These are phyloP conservation scores for Meliscaeva auricollis DNA, from an alignment of 2,888 invertebrate genomes.

Conservation along the genomic window DNA sequence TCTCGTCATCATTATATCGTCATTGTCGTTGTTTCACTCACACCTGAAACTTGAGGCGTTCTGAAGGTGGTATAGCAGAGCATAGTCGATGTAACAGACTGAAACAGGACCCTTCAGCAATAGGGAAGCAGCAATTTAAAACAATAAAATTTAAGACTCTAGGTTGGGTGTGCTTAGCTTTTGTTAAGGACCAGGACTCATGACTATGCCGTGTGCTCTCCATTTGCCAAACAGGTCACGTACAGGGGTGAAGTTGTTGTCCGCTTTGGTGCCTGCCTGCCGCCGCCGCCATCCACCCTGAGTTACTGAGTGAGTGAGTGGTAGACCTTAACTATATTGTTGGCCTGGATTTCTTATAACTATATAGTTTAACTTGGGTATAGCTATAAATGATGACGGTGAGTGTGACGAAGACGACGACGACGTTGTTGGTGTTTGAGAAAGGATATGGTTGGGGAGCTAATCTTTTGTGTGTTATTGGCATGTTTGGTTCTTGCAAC, in stretches of 20 bases:
- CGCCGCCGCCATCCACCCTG: slow-evolving; percentile 15
- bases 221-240: slow-evolving; percentile 67
- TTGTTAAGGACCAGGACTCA: slow-evolving; percentile 27
- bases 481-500: slow-evolving; percentile 39
- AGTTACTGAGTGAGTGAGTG: slow-evolving; percentile 39
- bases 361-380: slow-evolving; percentile 38
- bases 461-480: slow-evolving; percentile 59
- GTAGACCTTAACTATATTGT: slow-evolving; percentile 56
- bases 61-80: not conserved
- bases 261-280: slow-evolving; percentile 44
- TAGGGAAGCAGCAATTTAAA: slow-evolving; percentile 58
- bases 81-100: not conserved
- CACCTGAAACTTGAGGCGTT: slow-evolving; percentile 27
- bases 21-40: slow-evolving; percentile 41
- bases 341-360: slow-evolving; percentile 50
- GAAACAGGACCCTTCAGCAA: not conserved
- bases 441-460: slow-evolving; percentile 7
- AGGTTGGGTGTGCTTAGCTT: slow-evolving; percentile 37
- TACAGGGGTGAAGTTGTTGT: slow-evolving; percentile 50
- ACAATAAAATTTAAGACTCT: slow-evolving; percentile 62
- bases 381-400: not conserved
- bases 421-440: not conserved
- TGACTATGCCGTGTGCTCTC: slow-evolving; percentile 10
- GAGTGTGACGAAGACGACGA: not conserved
- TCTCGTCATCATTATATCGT: slow-evolving; percentile 40